Evolutionary conservation across 2,797 vertebrate species (phyloP), one percentile per base, ranked within the genome.

Genomic region (Pseudotriccus pelzelni): DNA sequence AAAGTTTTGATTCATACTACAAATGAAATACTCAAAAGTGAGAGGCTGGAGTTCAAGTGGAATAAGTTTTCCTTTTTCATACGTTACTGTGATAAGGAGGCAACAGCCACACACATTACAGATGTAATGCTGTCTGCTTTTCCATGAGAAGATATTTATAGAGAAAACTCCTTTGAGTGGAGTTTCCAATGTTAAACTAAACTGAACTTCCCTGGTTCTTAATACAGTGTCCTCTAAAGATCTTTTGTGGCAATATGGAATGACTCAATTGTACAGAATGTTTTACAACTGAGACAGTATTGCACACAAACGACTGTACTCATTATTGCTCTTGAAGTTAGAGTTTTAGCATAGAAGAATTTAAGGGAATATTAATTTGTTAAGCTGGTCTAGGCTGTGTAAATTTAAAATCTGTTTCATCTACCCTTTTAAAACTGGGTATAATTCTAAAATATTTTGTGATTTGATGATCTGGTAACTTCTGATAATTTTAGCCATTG

Each of bases 391-490:
- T 87, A 41, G 53, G 39, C 56, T 27, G n/a, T 84, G 32, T 59
- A 79, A 39, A 52, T 66, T 23, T 53, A 32, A 77, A 89, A 87
- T 41, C 32, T 69, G 25, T 89, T 84, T 52, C 3, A 11, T 64
- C 55, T 80, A 24, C 19, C 25, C 20, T 68, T 76, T 43, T 66
- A 22, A 73, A 69, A 67, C 14, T 53, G 60, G 4, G 9, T 81
- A 12, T 62, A n/a, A 72, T 74, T 84, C n/a, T 72, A 32, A 84
- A 88, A 67, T 81, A 56, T 8, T 75, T 75, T 20, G 19, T 76
- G 69, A 64, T 85, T 82, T 82, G 52, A 19, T 74, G 39, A 69
- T 89, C 39, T 76, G 28, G 21, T 92, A 66, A 91, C 36, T 73
- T 78, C 10, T 36, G 41, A 46, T 76, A 36, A 87, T 56, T 89